Evolutionary conservation across 2,113 vertebrate species (phyloP).

Genomic region (Sinocyclocheilus anshuiensis): DNA sequence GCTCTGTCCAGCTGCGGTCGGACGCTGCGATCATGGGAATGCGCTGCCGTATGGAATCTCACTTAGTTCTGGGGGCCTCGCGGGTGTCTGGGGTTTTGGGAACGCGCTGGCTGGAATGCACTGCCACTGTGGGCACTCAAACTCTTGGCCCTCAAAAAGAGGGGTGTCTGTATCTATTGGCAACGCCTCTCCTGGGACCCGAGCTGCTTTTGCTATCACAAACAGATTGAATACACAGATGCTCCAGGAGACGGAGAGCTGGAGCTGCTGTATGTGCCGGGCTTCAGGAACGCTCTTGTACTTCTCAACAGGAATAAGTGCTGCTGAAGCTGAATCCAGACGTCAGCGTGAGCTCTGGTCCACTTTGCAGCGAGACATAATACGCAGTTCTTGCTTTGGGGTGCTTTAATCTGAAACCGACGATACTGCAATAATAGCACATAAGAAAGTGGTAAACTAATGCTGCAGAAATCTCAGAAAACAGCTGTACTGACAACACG

Average conservation of each 20-base stretch:
- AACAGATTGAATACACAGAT: constrained; percentile 76
- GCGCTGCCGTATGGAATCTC: constrained; percentile 71
- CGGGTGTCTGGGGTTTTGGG: constrained; percentile 68
- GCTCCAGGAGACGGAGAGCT: constrained; percentile 49
- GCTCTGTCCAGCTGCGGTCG: background rate
- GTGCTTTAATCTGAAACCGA: background rate
- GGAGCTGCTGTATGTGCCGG: too few relatives aligned
- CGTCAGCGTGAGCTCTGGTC: background rate
- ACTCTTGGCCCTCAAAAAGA: constrained; percentile 76
- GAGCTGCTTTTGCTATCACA: constrained; percentile 80
- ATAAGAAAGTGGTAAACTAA: background rate
- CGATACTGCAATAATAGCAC: background rate
- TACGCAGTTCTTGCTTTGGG: background rate
- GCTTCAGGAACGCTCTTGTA: background rate
- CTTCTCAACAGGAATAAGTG: background rate
- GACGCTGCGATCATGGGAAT: background rate
- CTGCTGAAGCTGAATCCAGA: background rate
- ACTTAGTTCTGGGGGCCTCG: constrained; percentile 72
- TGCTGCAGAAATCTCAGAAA: background rate
- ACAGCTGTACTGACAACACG: background rate
- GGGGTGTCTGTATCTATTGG: constrained; percentile 73
- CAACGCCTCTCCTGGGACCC: constrained; percentile 73
- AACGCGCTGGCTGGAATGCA: constrained; percentile 75
- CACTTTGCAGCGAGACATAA: background rate
- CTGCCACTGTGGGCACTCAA: constrained; percentile 71